Base-by-base conservation (phyloP, 2,113 vertebrate genomes). In the Aphyosemion australe region DNA sequence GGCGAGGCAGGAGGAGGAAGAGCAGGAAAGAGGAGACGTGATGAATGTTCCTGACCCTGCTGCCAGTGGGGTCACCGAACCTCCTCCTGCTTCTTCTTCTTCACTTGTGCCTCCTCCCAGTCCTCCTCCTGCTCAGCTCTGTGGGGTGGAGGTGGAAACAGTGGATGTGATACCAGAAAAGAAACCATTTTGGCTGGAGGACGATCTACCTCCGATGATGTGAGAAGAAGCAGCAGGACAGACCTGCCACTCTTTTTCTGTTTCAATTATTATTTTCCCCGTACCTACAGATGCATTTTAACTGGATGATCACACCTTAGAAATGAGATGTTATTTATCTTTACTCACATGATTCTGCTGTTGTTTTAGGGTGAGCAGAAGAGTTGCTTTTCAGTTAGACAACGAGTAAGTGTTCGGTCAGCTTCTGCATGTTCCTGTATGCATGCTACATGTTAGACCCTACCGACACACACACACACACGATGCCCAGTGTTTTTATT, bases 321-420 rank as follows among this genome's bases (percentile, higher is more conserved):
- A 70, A 61, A 56, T 43, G 6, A 55, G 26, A 26, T 26, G 26
- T 65, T 52, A 26, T 48, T 15, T 54, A 15, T 49, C 48, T 42
- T 51, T 62, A 19, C 49, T 68, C 76, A 51, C 66, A 26, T 81
- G 61, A 61, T 77, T 83, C 72, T 85, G 78, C 88, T 83, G 83
- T 79, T 86, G 63, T 95, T 97, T 94, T 97, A 99, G 97, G 96
- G 94, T 94, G 93, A 94, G 95, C 88, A 93, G 92, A 45, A 94
- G 93, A 93, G 94, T 95, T 80, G 86, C 89, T 93, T 93, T 94
- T 95, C 93, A 95, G 94, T 95, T 94, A 94, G 96, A 97, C 85
- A 86, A 92, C 74, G 94, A 96, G 97, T 99, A 97, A 98, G 97
- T 98, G 69, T 80, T n/a, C 73, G 92, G 93, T 91, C 90, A 89